phyloP scores from a whole-genome alignment of 1,140 invertebrate genomes.

The Heliconius melpomene region DNA sequence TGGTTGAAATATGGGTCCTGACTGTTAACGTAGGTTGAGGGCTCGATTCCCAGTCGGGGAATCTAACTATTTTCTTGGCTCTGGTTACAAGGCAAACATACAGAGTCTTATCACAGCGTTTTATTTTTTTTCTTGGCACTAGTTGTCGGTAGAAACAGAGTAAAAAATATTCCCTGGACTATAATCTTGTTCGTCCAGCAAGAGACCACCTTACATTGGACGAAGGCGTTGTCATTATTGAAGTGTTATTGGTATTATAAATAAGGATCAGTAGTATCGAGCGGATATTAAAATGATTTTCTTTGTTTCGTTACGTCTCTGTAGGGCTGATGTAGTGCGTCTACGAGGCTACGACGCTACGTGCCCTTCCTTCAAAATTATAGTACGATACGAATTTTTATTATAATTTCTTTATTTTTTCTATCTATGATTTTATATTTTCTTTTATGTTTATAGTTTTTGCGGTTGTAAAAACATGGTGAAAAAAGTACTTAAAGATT shows the following conservation, averaged over 20 bases:
- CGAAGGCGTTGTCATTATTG: conserved; percentile 64
- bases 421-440: neutral
- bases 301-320: conserved; percentile 52
- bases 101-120: too few species aligned
- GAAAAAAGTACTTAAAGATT: too few species aligned
- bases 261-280: conserved; percentile 65
- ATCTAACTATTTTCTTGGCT: too few species aligned
- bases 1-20: too few species aligned
- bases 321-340: conserved; percentile 56
- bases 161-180: conserved; percentile 16
- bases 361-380: conserved; percentile 9
- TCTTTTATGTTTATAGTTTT: neutral
- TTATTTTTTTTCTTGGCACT: neutral
- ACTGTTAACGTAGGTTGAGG: too few species aligned
- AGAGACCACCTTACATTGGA: conserved; percentile 48
- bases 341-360: conserved; percentile 53
- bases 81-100: too few species aligned
- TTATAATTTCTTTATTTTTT: neutral
- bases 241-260: conserved; percentile 74
- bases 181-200: conserved; percentile 20
- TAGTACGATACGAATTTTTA: neutral
- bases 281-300: conserved; percentile 64
- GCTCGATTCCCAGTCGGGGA: too few species aligned
- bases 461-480: too few species aligned
- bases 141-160: neutral